Conservation (phyloP, 2,113 vertebrate genomes). For the Serilophus lunatus region DNA sequence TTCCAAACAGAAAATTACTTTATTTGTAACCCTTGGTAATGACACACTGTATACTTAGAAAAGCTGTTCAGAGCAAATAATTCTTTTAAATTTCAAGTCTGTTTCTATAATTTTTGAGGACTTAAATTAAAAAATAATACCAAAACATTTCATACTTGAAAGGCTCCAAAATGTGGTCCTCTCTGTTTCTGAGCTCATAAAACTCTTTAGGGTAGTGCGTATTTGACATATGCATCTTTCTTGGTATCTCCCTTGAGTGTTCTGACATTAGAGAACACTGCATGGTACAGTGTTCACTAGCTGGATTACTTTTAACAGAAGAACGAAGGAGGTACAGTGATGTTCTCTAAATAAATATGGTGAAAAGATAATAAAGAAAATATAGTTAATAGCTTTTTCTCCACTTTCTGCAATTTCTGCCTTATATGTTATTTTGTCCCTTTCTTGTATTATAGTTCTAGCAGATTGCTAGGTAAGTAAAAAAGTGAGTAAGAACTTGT, state of each 20-base stretch:
- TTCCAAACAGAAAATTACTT: not conserved
- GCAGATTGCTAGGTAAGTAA: not conserved
- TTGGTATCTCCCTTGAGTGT: not conserved
- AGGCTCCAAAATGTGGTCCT: not conserved
- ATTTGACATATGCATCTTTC: not conserved
- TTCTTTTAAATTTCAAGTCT: not conserved
- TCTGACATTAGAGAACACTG: not conserved
- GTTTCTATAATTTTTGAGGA: not conserved
- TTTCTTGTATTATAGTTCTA: not conserved
- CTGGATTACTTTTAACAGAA: not conserved
- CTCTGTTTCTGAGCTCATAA: not conserved
- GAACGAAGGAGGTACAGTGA: not conserved
- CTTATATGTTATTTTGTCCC: not conserved
- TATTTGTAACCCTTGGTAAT: not conserved
- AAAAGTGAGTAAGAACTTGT: not conserved
- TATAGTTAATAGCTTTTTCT: not conserved
- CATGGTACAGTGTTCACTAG: not conserved
- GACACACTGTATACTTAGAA: not conserved
- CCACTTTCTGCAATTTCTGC: not conserved
- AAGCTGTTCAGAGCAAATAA: not conserved
- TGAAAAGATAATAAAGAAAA: not conserved
- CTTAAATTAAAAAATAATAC: not conserved
- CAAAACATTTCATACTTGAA: constrained; percentile 17
- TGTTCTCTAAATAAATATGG: not conserved
- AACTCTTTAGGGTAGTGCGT: not conserved